A percentile compares a stretch with the other conserved stretches of the same genome.
Evolutionary conservation across 2,113 vertebrate species (phyloP).

Genomic region (Petrocephalus microphthalmus): DNA sequence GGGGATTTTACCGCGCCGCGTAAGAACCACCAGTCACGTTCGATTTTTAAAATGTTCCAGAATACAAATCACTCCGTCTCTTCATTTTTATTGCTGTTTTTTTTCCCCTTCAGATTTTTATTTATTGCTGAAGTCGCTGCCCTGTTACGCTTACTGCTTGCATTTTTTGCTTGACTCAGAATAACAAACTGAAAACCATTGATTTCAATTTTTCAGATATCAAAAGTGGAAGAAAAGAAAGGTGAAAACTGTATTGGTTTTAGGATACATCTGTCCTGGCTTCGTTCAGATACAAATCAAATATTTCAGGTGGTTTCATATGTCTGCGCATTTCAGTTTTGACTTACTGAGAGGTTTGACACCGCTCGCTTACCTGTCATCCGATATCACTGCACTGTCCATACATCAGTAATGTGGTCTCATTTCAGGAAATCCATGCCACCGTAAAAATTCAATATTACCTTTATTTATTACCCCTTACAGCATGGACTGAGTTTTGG

Average conservation of each 20-base stretch:
- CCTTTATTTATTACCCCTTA: not conserved
- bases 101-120: not conserved
- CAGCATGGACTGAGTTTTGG: not conserved
- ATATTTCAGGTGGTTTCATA: not conserved
- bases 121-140: not conserved
- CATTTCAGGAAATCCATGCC: not conserved
- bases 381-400: not conserved
- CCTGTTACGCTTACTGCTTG: not conserved
- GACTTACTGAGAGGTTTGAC: not conserved
- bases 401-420: not conserved
- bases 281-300: not conserved
- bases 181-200: not conserved
- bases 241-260: not conserved
- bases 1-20: not conserved
- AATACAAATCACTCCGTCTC: not conserved
- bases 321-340: not conserved
- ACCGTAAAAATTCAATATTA: not conserved
- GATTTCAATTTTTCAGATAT: not conserved
- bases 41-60: constrained; percentile 8
- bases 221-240: not conserved
- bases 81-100: not conserved
- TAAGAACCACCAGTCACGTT: not conserved
- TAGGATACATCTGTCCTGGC: not conserved
- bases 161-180: not conserved
- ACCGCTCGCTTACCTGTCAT: not conserved